Evolutionary conservation across 2,888 invertebrate genomes (phyloP).

Genomic region (Conchocele bisecta): DNA sequence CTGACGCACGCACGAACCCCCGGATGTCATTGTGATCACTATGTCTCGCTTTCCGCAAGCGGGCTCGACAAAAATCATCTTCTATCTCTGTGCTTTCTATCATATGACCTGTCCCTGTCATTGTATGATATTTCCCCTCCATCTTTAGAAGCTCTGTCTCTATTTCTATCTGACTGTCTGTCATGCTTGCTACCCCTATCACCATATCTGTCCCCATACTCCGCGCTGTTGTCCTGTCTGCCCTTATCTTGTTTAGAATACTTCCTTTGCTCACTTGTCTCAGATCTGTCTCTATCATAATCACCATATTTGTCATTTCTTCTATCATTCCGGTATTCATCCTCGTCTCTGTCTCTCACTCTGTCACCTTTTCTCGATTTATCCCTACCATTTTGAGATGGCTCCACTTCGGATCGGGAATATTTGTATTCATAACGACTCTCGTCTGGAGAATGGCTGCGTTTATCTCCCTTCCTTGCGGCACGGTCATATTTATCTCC

Average conservation of each 20-base stretch:
- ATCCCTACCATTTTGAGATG: conserved; percentile 41
- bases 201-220: background rate
- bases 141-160: background rate
- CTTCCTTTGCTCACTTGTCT: background rate
- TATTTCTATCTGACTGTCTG: background rate
- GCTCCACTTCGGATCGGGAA: no score
- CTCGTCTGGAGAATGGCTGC: no score
- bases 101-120: background rate
- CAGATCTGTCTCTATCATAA: conserved; percentile 4
- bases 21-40: background rate
- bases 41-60: background rate
- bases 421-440: no score
- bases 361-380: conserved; percentile 83
- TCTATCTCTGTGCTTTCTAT: conserved; percentile 20
- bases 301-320: background rate
- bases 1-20: no score
- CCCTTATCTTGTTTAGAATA: no score
- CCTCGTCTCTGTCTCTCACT: conserved; percentile 17
- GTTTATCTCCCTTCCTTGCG: no score
- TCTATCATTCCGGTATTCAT: background rate
- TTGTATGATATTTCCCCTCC: no score
- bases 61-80: no score
- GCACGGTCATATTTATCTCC: background rate
- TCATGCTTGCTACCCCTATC: background rate
- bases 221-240: conserved; percentile 6